These are phyloP conservation scores for Leptinotarsa juncta DNA, from an alignment of 2,888 invertebrate species.

Conservation along the genomic window DNA sequence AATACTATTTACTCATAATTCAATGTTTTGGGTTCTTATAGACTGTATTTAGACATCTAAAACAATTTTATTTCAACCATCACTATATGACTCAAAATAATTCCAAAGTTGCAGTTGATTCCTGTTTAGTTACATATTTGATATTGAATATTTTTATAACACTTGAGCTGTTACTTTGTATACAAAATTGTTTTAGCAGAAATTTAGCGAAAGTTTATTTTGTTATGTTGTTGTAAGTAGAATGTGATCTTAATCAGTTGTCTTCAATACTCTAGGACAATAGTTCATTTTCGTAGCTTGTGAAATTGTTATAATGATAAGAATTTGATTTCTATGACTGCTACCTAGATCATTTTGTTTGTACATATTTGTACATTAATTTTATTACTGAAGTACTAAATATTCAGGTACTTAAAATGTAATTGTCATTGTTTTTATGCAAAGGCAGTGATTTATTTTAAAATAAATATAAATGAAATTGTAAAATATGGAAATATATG, in stretches of 20 bases:
- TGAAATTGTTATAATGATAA: slow-evolving; percentile 1
- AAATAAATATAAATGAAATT: slow-evolving; percentile 6
- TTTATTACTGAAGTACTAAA: slow-evolving; percentile 15
- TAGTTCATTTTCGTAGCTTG: neutral
- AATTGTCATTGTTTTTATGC: slow-evolving; percentile 19
- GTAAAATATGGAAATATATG: slow-evolving; percentile 20
- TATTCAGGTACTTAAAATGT: slow-evolving; percentile 20
- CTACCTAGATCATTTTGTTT: slow-evolving; percentile 21
- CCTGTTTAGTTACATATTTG: neutral
- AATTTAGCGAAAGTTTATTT: slow-evolving; percentile 16
- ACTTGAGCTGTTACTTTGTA: slow-evolving; percentile 19
- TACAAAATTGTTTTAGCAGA: slow-evolving; percentile 12
- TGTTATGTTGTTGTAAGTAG: slow-evolving; percentile 20
- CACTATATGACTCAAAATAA: slow-evolving; percentile 29
- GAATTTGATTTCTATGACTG: slow-evolving; percentile 17
- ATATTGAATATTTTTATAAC: slow-evolving; percentile 21
- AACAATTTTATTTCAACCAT: slow-evolving; percentile 24
- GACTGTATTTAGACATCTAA: slow-evolving; percentile 35
- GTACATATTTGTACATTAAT: slow-evolving; percentile 20
- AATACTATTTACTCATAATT: slow-evolving; percentile 20
- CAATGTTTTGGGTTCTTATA: slow-evolving; percentile 32
- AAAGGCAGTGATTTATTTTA: slow-evolving; percentile 19
- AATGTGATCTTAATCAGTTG: slow-evolving; percentile 6
- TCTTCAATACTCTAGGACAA: slow-evolving; percentile 15
- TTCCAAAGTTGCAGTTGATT: slow-evolving; percentile 22